These are phyloP conservation scores for Scaptomyza flava DNA, from an alignment of 2,888 invertebrate species.

Conservation along the genomic window DNA sequence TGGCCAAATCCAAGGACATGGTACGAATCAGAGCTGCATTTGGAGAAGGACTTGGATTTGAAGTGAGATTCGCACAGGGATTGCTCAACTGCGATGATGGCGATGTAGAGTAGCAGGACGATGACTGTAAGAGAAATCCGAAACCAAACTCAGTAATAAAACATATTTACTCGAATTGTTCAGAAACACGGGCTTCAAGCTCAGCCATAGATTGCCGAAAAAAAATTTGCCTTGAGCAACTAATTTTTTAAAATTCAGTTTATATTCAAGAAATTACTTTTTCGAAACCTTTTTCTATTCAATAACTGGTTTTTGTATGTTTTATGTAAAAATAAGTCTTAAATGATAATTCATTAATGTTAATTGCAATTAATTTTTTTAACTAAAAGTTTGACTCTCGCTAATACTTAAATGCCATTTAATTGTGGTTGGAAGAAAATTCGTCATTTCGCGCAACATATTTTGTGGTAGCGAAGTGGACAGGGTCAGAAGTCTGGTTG, in stretches of 20 bases:
- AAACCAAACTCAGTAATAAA: background rate
- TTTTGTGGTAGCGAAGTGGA: conserved; percentile 13
- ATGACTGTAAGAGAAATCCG: conserved; percentile 29
- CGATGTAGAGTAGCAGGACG: conserved; percentile 24
- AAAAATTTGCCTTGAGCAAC: too few species aligned
- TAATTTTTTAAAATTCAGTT: too few species aligned
- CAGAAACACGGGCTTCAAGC: too few species aligned
- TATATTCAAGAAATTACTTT: too few species aligned
- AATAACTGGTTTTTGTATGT: background rate
- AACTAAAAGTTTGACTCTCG: background rate
- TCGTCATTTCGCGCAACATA: conserved; percentile 31
- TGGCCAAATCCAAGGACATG: conserved; percentile 55
- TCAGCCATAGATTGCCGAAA: too few species aligned
- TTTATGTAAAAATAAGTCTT: too few species aligned
- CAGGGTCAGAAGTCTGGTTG: background rate
- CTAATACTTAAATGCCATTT: conserved; percentile 41
- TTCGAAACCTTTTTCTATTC: too few species aligned
- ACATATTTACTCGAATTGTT: too few species aligned
- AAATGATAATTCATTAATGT: background rate
- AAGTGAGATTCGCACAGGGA: conserved; percentile 6
- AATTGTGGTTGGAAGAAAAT: conserved; percentile 32
- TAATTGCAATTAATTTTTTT: background rate
- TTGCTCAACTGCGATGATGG: conserved; percentile 34
- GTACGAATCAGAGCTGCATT: conserved; percentile 44
- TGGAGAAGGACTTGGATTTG: conserved; percentile 9